These are phyloP conservation scores for Lordiphosa stackelbergi DNA, from an alignment of 1,140 invertebrate species.

Conservation along the genomic window DNA sequence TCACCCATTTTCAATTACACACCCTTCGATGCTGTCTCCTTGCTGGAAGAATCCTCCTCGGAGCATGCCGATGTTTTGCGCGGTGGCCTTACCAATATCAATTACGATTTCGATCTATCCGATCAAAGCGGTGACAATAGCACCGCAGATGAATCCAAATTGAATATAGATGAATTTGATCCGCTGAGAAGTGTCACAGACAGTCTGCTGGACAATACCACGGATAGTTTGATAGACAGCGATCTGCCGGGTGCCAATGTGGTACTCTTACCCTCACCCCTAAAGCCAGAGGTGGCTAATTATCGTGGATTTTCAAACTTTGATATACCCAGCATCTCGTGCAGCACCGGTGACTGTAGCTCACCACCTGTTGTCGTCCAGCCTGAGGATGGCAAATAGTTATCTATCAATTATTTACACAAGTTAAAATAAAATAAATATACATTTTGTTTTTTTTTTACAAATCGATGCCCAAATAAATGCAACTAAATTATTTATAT, in stretches of 20 bases:
- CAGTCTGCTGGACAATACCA: constrained; percentile 37
- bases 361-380: constrained; percentile 37
- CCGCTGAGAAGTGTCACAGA: constrained; percentile 46
- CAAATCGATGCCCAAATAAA: too few species aligned
- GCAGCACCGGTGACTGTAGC: constrained; percentile 82
- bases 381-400: constrained; percentile 11
- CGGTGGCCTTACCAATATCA: constrained; percentile 82
- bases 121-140: constrained; percentile 85
- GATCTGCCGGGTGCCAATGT: constrained; percentile 79
- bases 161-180: constrained; percentile 77
- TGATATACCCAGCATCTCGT: constrained; percentile 85
- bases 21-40: constrained; percentile 79
- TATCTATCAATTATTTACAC: not conserved
- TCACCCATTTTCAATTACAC: constrained; percentile 78
- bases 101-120: constrained; percentile 85
- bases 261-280: constrained; percentile 82
- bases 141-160: constrained; percentile 79
- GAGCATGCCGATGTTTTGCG: constrained; percentile 81
- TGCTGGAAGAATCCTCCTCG: constrained; percentile 77
- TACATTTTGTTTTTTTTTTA: constrained; percentile 3
- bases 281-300: constrained; percentile 80
- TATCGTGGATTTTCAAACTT: constrained; percentile 84
- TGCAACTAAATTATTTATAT: too few species aligned
- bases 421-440: not conserved
- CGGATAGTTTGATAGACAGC: constrained; percentile 77